Evolutionary conservation across 2,888 invertebrate genomes (phyloP), one percentile per base, ranked within the genome.

Genomic region (Drepana falcataria): DNA sequence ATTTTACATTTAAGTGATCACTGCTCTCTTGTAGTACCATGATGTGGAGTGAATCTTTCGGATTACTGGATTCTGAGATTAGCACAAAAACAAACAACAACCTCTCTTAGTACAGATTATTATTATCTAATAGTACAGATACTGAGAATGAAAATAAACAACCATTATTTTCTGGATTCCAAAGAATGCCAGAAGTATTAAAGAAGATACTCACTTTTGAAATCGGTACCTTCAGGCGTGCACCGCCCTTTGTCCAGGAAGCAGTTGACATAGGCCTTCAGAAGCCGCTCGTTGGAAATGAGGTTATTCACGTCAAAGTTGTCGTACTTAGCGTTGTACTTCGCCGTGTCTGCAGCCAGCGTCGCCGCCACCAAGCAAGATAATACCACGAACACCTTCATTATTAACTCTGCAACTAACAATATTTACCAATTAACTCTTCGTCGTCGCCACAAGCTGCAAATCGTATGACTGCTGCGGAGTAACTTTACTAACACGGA

Each of bases 251-350:
- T 90, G 4, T 93, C 93, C 66, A 95, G 83, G 74, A 96, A 88
- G 71, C 96, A 96, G 66, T 94, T 93, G 60, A 95, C 87, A 71
- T 96, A 95, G 54, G 94, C 94, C 64, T 93, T 93, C 4, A 95
- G 86, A 40, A 96, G 85, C 61, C 95, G 92, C 52, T 95, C 94
- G 75, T 94, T 96, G 21, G 76, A 71, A 52, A 95, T 87, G 67
- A 96, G 92, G 55, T 93, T 93, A 49, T 96, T 95, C 57, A 95
- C 83, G 70, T 96, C 94, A 59, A 96, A 91, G 77, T 94, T 94
- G 75, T 95, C 95, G 71, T 94, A 96, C 77, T 94, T 95, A 9
- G 92, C 87, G 58, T 93, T 94, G 77, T 95, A 95, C 53, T 91
- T 92, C 33, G 41, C 41, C 34, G 40, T 34, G 2, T 89, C 88